Conservation (phyloP, 35 echinoderm and acorn worm genomes). For the Eucidaris tribuloides region DNA sequence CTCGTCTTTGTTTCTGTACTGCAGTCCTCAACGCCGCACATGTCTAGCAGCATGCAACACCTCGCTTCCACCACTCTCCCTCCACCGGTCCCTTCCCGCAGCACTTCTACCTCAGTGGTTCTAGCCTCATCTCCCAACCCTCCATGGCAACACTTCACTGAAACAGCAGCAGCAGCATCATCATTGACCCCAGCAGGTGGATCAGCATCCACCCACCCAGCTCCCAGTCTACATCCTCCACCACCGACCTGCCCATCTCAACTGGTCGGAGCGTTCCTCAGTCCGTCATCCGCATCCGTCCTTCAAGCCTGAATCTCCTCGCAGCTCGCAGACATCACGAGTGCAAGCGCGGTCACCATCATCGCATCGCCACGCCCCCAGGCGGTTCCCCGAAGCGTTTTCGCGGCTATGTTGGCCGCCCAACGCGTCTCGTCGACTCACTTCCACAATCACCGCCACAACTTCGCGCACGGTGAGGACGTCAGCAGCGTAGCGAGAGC, state of each 20-base stretch:
- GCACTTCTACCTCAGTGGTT: slow-evolving; percentile 2
- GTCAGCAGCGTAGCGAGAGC: neutral
- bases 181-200: neutral
- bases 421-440: neutral
- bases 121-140: neutral
- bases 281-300: slow-evolving; percentile 42
- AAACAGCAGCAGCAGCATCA: neutral
- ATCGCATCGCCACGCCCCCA: neutral
- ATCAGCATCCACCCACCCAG: slow-evolving; percentile 17
- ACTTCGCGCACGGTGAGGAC: neutral
- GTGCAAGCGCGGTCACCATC: neutral
- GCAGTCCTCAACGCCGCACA: neutral
- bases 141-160: no score
- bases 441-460: no score
- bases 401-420: neutral
- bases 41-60: neutral
- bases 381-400: slow-evolving; percentile 15
- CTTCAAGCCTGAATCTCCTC: slow-evolving; percentile 10
- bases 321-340: neutral
- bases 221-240: slow-evolving; percentile 31
- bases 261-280: slow-evolving; percentile 38
- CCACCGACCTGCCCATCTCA: slow-evolving; percentile 23
- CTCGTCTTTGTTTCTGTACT: no score
- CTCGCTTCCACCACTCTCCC: neutral
- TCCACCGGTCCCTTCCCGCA: neutral